Base-by-base conservation (phyloP, 2,888 invertebrate genomes). In the Myopa testacea region DNA sequence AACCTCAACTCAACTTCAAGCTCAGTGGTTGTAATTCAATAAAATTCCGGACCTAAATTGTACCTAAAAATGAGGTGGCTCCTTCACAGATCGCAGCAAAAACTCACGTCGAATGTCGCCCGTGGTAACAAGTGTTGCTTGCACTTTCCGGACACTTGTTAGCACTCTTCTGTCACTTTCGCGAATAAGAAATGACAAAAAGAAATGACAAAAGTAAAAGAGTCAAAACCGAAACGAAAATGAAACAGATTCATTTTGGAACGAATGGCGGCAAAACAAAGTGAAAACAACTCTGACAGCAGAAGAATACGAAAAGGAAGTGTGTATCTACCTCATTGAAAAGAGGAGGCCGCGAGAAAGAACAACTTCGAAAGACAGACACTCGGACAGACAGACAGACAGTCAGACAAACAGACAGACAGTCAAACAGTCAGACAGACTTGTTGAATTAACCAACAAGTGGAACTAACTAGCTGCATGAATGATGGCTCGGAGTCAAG, bases 111-210 rank as follows among this genome's bases (percentile, higher is more conserved):
- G 60, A 68, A 55, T 75, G 75, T 69, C 75, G 68, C 40, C 60
- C 14, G 5, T 7, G 26, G 50, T 37, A 74, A 65, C 74, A 75
- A 26, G 74, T 40, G 26, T 26, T 58, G 58, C 60, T 69, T 68
- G 68, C 75, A 75, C 75, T 67, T 68, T 75, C 68, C 60, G 75
- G 75, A 75, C 75, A 75, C 69, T 75, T 75, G 68, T 75, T 75
- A 75, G 45, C 75, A 69, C 75, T 58, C 75, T 45, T 58, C 60
- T 75, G 68, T 69, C 75, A 69, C 75, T 75, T 69, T 58, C 16
- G 60, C 65, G 52, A 40, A 65, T n/a, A 62, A 55, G 58, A 70
- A 70, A 70, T 55, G 38, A 55, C 72, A 72, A 72, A 50, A 62
- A 55, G 58, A 70, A 70, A 70, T 55, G 38, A 34, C 72, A 72